phyloP scores from a whole-genome alignment of 2,113 vertebrate genomes.

The Budorcas taxicolor region DNA sequence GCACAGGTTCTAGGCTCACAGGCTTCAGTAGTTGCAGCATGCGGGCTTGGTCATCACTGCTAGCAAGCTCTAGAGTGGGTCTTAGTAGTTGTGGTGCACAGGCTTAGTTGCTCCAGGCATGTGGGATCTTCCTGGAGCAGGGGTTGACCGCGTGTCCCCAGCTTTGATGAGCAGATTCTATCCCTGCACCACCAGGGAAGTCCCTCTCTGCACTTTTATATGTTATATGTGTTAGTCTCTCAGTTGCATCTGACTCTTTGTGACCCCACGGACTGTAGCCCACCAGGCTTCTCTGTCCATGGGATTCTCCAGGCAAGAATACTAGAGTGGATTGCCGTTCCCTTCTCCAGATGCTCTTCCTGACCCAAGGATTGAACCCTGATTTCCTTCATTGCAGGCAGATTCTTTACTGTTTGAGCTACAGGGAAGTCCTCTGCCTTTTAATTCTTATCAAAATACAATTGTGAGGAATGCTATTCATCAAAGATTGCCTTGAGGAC shows the following conservation, averaged over 20 bases:
- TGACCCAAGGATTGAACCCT: background rate
- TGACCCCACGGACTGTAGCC: background rate
- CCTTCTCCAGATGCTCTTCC: background rate
- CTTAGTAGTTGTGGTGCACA: background rate
- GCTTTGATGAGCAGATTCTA: background rate
- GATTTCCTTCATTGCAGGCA: background rate
- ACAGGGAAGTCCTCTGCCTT: background rate
- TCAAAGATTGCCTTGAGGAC: background rate
- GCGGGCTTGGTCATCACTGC: background rate
- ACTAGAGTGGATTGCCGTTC: background rate
- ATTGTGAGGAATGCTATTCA: background rate
- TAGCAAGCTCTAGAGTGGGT: background rate
- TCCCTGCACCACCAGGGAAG: background rate
- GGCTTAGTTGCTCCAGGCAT: background rate
- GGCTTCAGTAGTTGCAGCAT: background rate
- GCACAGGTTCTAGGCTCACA: background rate
- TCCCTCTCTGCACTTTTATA: background rate
- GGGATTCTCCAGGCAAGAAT: background rate
- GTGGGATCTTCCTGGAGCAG: background rate
- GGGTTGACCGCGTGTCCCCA: background rate
- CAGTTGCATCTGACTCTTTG: background rate
- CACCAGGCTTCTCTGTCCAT: background rate
- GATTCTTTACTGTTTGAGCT: background rate
- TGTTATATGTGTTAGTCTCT: background rate
- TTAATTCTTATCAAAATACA: background rate